These are phyloP conservation scores for Oscheius sp. DNA, from an alignment of 2,888 invertebrate genomes.

Conservation along the genomic window DNA sequence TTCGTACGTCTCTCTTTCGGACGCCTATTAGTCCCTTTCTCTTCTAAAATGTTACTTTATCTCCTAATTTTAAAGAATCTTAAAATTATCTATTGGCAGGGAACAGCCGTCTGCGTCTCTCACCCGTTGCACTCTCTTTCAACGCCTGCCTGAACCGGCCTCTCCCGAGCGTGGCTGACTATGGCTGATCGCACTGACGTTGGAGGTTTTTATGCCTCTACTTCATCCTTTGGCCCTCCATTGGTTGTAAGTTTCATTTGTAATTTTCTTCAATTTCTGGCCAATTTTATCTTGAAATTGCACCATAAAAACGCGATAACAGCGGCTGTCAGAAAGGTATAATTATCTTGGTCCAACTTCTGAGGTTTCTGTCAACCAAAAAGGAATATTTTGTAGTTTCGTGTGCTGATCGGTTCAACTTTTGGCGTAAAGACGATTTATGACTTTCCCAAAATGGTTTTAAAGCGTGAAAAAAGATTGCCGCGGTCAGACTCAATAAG, in stretches of 20 bases:
- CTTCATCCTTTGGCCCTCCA: not conserved
- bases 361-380: no score
- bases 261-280: not conserved
- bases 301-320: not conserved
- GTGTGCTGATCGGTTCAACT: no score
- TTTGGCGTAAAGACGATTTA: no score
- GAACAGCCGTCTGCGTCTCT: conserved; percentile 9
- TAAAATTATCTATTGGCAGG: conserved; percentile 4
- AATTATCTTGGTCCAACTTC: no score
- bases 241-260: not conserved
- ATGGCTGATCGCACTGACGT: conserved; percentile 13
- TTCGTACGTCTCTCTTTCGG: not conserved
- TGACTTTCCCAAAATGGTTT: no score
- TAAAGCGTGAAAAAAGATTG: no score
- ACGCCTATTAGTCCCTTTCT: not conserved
- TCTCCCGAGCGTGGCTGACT: not conserved
- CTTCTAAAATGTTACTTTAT: not conserved
- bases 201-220: not conserved
- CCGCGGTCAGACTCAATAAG: no score
- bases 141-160: conserved; percentile 11
- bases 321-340: no score
- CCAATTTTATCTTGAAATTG: not conserved
- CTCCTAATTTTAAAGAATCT: not conserved
- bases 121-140: conserved; percentile 9
- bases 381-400: no score